Base-by-base conservation (phyloP, 1,140 invertebrate species). In the Berghia stephanieae region DNA sequence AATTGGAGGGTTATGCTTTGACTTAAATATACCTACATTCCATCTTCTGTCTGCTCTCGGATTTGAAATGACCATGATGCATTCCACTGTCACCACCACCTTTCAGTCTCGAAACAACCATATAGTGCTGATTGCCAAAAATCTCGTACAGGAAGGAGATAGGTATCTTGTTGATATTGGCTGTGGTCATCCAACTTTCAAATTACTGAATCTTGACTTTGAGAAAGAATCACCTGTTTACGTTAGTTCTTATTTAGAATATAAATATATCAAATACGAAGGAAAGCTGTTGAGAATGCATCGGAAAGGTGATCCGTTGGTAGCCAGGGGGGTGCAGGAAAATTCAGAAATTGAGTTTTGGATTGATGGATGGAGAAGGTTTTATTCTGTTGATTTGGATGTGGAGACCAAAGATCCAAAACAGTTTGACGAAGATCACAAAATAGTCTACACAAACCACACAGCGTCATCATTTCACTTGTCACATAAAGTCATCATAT, bases 211-310 rank as follows among this genome's bases (percentile, higher is more conserved):
- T 72, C 63, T 82, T 21, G 40, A 77, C 57, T 82, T 82, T 75
- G 66, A 78, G 27, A 57, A 79, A 42, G 81, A 82, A 43, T 78
- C 79, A 16, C 74, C 74, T 3, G 34, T 63, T 24, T 82, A 70
- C 57, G 36, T 67, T 13, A 75, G 80, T 38, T 80, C 81, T 13
- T 80, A 72, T 42, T 24, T 79, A 31, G 77, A 78, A 40, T 82
- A 80, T 42, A 82, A 80, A 44, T 82, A 72, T 43, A 76, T 80
- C 13, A 74, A 77, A n/a, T 67, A 82, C 42, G 74, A 80, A 44
- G 81, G 81, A n/a, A 66, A 79, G 57, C 34, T 80, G 16, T 63
- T 82, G 8, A 70, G 79, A 24, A 78, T 82, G 75, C 79, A 79
- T 27, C 66, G 79, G 8, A 60, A 79, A 21, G 77, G 79, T 16